A percentile compares a stretch with the other conserved stretches of the same genome.
Evolutionary conservation across 1,140 invertebrate species (phyloP).

Genomic region (Eubasilissa regina): DNA sequence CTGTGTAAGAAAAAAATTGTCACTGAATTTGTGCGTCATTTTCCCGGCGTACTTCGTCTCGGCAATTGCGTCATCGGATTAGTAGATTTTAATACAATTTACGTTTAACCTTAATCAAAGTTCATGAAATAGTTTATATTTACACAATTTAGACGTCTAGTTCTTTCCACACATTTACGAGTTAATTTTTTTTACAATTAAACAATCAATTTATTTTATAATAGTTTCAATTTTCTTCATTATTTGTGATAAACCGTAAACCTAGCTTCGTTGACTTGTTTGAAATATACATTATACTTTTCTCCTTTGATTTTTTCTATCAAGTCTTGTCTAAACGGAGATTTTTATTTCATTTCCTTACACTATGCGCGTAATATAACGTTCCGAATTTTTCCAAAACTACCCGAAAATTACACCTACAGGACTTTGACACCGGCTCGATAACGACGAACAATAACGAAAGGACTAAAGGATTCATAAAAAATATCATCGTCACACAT

Average conservation of each 20-base stretch:
- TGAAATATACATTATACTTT: slow-evolving; percentile 40
- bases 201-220: slow-evolving; percentile 38
- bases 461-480: neutral
- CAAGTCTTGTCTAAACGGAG: slow-evolving; percentile 42
- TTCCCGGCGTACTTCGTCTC: neutral
- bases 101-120: slow-evolving; percentile 10
- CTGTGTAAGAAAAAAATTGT: slow-evolving; percentile 1
- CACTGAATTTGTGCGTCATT: neutral
- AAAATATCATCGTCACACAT: slow-evolving; percentile 5
- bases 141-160: slow-evolving; percentile 27
- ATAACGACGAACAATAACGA: neutral
- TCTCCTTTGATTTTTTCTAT: slow-evolving; percentile 36
- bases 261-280: slow-evolving; percentile 54
- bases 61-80: neutral
- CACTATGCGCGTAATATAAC: slow-evolving; percentile 3
- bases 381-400: neutral
- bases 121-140: slow-evolving; percentile 38
- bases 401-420: slow-evolving; percentile 5
- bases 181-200: slow-evolving; percentile 32
- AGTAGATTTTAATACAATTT: neutral
- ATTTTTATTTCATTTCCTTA: slow-evolving; percentile 26
- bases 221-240: slow-evolving; percentile 24
- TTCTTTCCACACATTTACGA: slow-evolving; percentile 12
- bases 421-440: neutral
- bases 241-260: slow-evolving; percentile 50